These are phyloP conservation scores for Acomys russatus DNA, from an alignment of 2,797 vertebrate species.

Conservation along the genomic window DNA sequence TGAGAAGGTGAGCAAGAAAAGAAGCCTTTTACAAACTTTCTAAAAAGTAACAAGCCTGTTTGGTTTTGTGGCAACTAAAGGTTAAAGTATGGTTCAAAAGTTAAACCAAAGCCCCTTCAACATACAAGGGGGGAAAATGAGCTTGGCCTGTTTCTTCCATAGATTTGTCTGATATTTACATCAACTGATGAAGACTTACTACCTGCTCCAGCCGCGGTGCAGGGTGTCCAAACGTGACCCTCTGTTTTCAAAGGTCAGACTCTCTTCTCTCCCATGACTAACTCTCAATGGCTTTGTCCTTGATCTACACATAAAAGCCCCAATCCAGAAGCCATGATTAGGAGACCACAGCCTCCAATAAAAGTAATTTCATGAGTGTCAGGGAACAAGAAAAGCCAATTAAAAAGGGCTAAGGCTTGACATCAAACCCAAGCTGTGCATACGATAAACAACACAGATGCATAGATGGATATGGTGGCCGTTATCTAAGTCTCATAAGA, in stretches of 20 bases:
- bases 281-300: constrained; percentile 40
- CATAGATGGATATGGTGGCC: neutral
- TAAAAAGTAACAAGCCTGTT: constrained; percentile 21
- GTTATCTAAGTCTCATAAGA: neutral
- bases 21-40: neutral
- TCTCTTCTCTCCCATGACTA: constrained; percentile 52
- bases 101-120: constrained; percentile 52
- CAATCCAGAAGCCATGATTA: constrained; percentile 71
- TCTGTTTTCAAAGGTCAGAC: constrained; percentile 19
- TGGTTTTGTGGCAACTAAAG: neutral
- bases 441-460: neutral
- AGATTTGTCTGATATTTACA: constrained; percentile 60
- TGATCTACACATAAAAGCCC: constrained; percentile 68
- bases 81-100: constrained; percentile 40
- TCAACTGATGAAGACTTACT: constrained; percentile 41
- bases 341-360: constrained; percentile 67
- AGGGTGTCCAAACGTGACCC: neutral
- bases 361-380: constrained; percentile 67
- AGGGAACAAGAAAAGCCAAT: constrained; percentile 49
- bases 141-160: neutral
- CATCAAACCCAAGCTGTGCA: constrained; percentile 34
- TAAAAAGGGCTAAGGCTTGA: constrained; percentile 12
- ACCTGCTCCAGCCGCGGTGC: constrained; percentile 37
- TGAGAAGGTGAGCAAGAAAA: neutral
- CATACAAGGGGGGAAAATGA: neutral